These are phyloP conservation scores for Saxidomus purpurata DNA, from an alignment of 1,140 invertebrate species.

Conservation along the genomic window DNA sequence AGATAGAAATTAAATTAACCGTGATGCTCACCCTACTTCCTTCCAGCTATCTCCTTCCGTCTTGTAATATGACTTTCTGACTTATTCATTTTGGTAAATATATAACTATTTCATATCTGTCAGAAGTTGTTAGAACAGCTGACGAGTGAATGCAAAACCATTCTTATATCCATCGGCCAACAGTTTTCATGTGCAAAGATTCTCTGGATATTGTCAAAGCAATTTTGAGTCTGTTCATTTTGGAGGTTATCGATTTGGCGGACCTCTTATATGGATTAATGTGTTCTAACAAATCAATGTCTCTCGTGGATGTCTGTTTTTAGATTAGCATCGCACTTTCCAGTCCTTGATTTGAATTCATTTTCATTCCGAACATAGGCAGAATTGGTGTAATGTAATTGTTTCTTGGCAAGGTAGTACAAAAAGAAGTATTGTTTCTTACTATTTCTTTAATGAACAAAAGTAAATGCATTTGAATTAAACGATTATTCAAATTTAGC, in stretches of 20 bases:
- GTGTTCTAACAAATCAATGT: conserved; percentile 33
- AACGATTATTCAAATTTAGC: too few relatives aligned
- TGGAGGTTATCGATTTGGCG: conserved; percentile 22
- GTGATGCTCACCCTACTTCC: too few relatives aligned
- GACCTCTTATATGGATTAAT: conserved; percentile 23
- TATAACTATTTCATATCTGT: neutral
- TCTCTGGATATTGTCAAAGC: conserved; percentile 39
- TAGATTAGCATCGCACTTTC: neutral
- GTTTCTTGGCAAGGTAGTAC: neutral
- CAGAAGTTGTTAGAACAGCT: neutral
- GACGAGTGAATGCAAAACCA: neutral
- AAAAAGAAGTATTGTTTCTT: too few relatives aligned
- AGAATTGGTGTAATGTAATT: neutral
- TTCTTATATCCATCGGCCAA: neutral
- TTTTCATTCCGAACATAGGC: neutral
- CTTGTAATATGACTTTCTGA: neutral
- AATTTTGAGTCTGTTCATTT: conserved; percentile 30
- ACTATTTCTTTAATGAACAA: too few relatives aligned
- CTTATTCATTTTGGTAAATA: neutral
- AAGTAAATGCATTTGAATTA: too few relatives aligned
- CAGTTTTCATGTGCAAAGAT: conserved; percentile 27
- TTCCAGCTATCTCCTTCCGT: too few relatives aligned
- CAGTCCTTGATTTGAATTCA: neutral
- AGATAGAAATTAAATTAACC: too few relatives aligned
- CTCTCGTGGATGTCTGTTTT: neutral